Base-by-base conservation (phyloP, 2,888 invertebrate species). In the Andrena bucephala region DNA sequence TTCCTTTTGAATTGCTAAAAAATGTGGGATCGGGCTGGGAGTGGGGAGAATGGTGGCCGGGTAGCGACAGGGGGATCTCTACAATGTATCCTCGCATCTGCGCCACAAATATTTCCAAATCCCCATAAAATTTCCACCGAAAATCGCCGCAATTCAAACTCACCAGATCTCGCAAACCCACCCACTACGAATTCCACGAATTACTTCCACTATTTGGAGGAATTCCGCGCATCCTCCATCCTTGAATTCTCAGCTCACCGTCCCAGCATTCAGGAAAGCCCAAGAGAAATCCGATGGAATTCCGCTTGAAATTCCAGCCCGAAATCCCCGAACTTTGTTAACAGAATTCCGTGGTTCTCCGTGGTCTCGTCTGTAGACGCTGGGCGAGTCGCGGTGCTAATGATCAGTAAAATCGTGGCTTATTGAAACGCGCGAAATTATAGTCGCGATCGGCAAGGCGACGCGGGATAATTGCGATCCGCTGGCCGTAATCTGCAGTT, bases 401-500 rank as follows among this genome's bases (percentile, higher is more conserved):
- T 89, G 90, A 91, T 90, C 88, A 89, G 74, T 87, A 91, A 91
- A 93, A 92, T 89, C 87, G 90, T 78, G 76, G 87, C 89, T 90
- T 89, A 91, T 92, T 91, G 93, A 92, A 92, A 92, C 92, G 90
- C 89, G 85, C 91, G 90, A 90, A 92, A 93, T 92, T 91, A 91
- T 89, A 86, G 87, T 68, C 75, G 75, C 57, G 24, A 42, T 13
- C 24, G 24, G 57, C 79, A 63, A 77, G 83, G 68, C 82, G 83
- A 69, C 73, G 75, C 57, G 59, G 90, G 88, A 91, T 93, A 93
- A 93, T 93, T 92, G 87, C 91, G 86, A 90, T 86, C 87, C 84
- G 85, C 88, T 69, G 80, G 70, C 86, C 83, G 76, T 89, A 91
- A 90, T 91, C 89, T 85, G 84, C 86, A 84, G 88, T 89, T 89